Conservation (phyloP, 2,888 invertebrate species). For the Andrena marginata region DNA sequence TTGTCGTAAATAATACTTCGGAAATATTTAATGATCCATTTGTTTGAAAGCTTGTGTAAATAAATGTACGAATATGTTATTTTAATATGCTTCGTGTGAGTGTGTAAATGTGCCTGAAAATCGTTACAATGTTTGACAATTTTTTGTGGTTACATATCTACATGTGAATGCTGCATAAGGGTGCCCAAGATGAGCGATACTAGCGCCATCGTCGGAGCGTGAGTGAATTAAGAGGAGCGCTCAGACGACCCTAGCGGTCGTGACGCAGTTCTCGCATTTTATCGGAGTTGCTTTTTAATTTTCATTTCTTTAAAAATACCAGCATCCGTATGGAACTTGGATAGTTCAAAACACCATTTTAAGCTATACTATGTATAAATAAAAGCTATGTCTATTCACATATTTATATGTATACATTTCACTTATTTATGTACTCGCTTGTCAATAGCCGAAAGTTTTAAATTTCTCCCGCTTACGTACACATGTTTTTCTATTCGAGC, state of each 20-base stretch:
- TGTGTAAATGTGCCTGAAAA: too few species aligned
- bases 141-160: not conserved
- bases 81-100: too few species aligned
- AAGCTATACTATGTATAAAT: not conserved
- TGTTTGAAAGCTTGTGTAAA: too few species aligned
- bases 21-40: too few species aligned
- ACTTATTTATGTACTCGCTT: not conserved
- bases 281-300: not conserved
- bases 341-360: not conserved
- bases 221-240: constrained; percentile 31
- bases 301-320: not conserved
- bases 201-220: constrained; percentile 16
- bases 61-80: too few species aligned
- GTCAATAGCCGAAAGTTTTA: not conserved
- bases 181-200: not conserved
- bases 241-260: constrained; percentile 6
- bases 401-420: not conserved
- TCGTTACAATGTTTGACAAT: too few species aligned
- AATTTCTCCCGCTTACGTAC: not conserved
- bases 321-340: not conserved
- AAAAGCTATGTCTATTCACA: not conserved
- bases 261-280: not conserved
- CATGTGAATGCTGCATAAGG: not conserved
- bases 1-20: too few species aligned
- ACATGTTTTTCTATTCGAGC: not conserved